Base-by-base conservation (phyloP, 2,113 vertebrate species). In the Procavia capensis region DNA sequence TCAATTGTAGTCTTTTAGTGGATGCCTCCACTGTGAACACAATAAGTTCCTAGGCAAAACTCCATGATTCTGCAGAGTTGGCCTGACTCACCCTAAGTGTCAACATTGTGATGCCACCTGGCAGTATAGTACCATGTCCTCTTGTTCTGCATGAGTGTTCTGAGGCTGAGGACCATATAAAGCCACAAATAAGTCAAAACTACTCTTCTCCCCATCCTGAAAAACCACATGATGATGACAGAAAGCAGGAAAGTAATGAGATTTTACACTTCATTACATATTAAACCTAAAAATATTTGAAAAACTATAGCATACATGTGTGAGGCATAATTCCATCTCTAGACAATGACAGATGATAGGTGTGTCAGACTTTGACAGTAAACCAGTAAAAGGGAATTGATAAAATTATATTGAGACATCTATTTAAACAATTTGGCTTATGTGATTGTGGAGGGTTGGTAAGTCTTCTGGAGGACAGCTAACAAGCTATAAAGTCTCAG, bases 171-270 rank as follows among this genome's bases (percentile, higher is more conserved):
- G 63, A 41, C 6, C 47, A 47, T 45, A 19, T 31, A 39, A 70
- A 88, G 50, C 47, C 85, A 25, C 27, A 96, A 68, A 88, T 63
- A 54, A 80, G 31, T 80, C 13, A 61, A 22, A 94, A 95, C 75
- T 34, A 79, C n/a, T 34, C 85, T 6, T 31, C n/a, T 54, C 14
- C 24, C 1, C 19, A 14, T 45, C 19, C 34, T 87, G 57, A 95
- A 36, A 79, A 91, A 94, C 85, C 85, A 61, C 11, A 85, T 61
- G 25, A 83, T n/a, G 63, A 88, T 4, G 36, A 81, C 54, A 92
- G 90, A 63, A 47, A 83, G 43, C 31, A 89, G 54, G 34, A 93
- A 95, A 88, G 90, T 63, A 87, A 63, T 50, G 34, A 64, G 43
- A 75, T n/a, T 88, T 96, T 85, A 41, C 25, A 86, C 36, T 66